Evolutionary conservation across 2,113 vertebrate genomes (phyloP).

Genomic region (Cephalophus harveyi): DNA sequence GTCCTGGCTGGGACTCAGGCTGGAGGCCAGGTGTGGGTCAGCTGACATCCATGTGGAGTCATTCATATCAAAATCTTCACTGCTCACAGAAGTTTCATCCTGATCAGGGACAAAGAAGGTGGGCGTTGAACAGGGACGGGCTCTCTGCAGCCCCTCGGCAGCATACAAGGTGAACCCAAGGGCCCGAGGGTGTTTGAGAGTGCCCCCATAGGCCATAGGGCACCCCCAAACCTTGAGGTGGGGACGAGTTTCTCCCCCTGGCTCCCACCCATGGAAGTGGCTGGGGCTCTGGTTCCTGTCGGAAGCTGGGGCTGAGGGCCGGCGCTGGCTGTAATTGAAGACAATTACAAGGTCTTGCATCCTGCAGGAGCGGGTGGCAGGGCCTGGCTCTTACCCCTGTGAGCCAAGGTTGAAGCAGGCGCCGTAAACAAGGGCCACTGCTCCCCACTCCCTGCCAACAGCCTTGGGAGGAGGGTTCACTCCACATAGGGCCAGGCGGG

Average conservation of each 20-base stretch:
- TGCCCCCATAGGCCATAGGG: not conserved
- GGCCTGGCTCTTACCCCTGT: slow-evolving; percentile 79
- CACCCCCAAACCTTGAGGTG: not conserved
- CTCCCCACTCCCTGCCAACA: not conserved
- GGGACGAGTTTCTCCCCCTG: slow-evolving; percentile 27
- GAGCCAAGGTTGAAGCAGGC: slow-evolving; percentile 58
- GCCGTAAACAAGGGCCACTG: slow-evolving; percentile 55
- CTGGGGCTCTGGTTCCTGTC: slow-evolving; percentile 78
- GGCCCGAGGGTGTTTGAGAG: not conserved
- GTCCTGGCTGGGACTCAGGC: slow-evolving; percentile 88
- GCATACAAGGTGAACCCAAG: not conserved
- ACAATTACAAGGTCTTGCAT: slow-evolving; percentile 82
- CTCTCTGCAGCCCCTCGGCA: accelerated
- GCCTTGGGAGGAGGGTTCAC: not conserved
- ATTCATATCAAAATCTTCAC: slow-evolving; percentile 96
- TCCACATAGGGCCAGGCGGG: not conserved
- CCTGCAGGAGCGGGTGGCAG: slow-evolving; percentile 80
- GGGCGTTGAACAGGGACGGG: slow-evolving; percentile 12
- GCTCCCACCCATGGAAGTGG: slow-evolving; percentile 56
- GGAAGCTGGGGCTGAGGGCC: slow-evolving; percentile 75
- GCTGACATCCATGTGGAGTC: slow-evolving; percentile 96
- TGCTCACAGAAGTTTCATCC: slow-evolving; percentile 98
- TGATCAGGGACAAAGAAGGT: slow-evolving; percentile 72
- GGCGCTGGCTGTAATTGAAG: slow-evolving; percentile 79
- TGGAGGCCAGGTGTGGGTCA: slow-evolving; percentile 92